A percentile compares a stretch with the other conserved stretches of the same genome.
Conservation (phyloP, 2,888 invertebrate genomes). For the Cryptosula pallasiana region DNA sequence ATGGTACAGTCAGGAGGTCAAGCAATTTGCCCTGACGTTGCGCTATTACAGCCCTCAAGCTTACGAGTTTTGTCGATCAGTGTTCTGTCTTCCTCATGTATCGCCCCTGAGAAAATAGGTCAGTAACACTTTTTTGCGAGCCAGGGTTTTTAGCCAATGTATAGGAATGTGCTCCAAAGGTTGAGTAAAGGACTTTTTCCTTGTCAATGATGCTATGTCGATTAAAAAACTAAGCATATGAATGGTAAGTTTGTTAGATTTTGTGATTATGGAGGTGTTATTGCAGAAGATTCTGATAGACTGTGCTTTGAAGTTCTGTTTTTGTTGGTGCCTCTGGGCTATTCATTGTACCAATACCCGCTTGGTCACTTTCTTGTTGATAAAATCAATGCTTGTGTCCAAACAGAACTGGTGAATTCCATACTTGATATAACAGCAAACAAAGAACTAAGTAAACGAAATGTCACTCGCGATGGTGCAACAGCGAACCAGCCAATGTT, state of each 20-base stretch:
- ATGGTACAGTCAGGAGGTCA: no score
- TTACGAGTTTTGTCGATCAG: no score
- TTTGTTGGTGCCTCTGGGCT: background rate
- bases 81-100: no score
- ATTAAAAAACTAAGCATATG: background rate
- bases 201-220: no score
- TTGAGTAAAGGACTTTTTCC: background rate
- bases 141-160: background rate
- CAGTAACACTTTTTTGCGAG: background rate
- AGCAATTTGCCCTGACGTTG: no score
- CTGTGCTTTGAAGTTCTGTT: background rate
- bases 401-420: background rate
- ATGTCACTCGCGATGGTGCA: background rate
- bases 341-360: background rate
- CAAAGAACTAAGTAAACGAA: background rate
- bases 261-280: no score
- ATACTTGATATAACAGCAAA: background rate
- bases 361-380: background rate
- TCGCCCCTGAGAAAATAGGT: background rate
- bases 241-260: background rate
- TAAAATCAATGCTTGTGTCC: background rate
- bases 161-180: background rate
- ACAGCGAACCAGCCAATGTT: background rate
- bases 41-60: no score
- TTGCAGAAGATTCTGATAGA: background rate